A percentile compares a stretch with the other conserved stretches of the same genome.
These are phyloP conservation scores for Nannospalax galili DNA, from an alignment of 2,113 vertebrate genomes.

Conservation along the genomic window DNA sequence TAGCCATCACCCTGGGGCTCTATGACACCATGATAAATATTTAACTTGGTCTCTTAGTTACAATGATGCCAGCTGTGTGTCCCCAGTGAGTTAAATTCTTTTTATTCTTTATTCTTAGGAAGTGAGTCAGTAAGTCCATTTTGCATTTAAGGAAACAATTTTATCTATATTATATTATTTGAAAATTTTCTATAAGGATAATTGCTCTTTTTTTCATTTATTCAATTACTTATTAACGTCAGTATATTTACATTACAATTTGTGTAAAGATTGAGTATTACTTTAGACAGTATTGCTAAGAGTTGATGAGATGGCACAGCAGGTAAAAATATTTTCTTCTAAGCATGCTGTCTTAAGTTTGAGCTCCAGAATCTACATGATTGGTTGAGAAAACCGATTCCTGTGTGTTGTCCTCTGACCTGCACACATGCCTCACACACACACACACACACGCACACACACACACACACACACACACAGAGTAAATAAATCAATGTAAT, in stretches of 20 bases:
- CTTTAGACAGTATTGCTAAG: neutral
- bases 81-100: neutral
- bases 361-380: neutral
- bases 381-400: neutral
- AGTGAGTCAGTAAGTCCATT: neutral
- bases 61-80: neutral
- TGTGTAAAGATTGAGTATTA: neutral
- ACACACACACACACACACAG: too few species aligned
- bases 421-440: neutral
- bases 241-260: neutral
- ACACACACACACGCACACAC: neutral
- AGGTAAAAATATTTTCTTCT: too few species aligned
- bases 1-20: too few species aligned
- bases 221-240: neutral
- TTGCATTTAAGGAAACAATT: neutral
- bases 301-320: neutral
- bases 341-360: neutral
- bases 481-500: neutral
- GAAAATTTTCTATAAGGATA: neutral
- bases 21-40: neutral
- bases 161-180: neutral
- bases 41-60: neutral
- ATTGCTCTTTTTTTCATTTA: neutral
- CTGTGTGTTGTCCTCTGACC: neutral
- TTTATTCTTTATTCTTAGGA: neutral